A percentile compares a stretch with the other conserved stretches of the same genome.
Evolutionary conservation across 2,888 invertebrate species (phyloP).

Genomic region (Pandemis cinnamomeana): DNA sequence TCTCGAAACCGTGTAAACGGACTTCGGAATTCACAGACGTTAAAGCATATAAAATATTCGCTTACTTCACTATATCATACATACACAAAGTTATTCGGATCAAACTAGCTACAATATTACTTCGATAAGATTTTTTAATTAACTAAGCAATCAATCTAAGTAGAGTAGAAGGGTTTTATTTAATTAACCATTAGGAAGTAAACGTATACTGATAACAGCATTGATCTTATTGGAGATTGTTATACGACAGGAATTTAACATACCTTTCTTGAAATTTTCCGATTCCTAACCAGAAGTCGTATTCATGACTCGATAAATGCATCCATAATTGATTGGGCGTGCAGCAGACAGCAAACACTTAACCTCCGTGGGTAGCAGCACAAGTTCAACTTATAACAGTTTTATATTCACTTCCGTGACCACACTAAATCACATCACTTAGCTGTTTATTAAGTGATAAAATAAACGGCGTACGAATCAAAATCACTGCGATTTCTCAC

Average conservation of each 20-base stretch:
- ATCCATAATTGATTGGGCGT: constrained; percentile 43
- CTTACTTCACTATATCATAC: neutral
- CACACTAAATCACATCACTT: constrained; percentile 31
- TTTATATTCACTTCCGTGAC: constrained; percentile 57
- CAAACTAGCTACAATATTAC: neutral
- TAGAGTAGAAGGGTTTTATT: neutral
- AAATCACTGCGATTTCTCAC: constrained; percentile 19
- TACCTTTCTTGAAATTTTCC: constrained; percentile 19
- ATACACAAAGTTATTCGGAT: neutral
- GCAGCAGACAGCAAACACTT: constrained; percentile 50
- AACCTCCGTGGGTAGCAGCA: constrained; percentile 61
- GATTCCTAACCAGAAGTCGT: constrained; percentile 8
- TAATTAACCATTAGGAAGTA: neutral
- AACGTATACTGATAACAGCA: constrained; percentile 2
- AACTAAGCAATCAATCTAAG: neutral
- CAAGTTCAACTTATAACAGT: constrained; percentile 55
- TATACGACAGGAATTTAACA: constrained; percentile 2
- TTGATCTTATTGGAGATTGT: too few relatives aligned
- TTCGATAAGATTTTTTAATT: neutral
- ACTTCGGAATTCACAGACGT: neutral
- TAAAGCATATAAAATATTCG: constrained; percentile 10
- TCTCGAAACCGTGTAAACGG: constrained; percentile 2
- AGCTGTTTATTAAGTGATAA: constrained; percentile 8
- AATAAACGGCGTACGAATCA: constrained; percentile 5
- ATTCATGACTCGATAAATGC: constrained; percentile 31